Evolutionary conservation across 2,113 vertebrate species (phyloP).

Genomic region (Aptenodytes forsteri): DNA sequence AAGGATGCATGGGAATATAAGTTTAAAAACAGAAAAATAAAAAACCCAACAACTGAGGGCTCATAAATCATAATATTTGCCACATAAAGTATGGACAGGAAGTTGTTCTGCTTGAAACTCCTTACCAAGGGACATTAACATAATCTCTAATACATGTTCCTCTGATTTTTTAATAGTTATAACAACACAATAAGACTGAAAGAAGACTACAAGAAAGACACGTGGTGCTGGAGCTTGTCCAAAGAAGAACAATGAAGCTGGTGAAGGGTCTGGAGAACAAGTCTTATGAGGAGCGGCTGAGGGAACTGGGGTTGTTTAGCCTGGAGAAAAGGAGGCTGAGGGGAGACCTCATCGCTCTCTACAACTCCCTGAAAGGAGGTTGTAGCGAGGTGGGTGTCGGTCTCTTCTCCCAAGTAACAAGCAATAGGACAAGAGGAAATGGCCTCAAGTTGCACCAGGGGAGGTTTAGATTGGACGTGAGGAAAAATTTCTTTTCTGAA

Average conservation of each 20-base stretch:
- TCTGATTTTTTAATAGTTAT: not conserved
- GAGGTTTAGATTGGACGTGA: not conserved
- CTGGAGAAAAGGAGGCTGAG: not conserved
- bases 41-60: not conserved
- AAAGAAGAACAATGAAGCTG: not conserved
- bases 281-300: not conserved
- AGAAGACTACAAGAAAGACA: not conserved
- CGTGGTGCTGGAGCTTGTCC: not conserved
- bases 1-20: not conserved
- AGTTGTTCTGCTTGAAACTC: not conserved
- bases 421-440: rapidly evolving
- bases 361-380: not conserved
- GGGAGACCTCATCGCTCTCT: not conserved
- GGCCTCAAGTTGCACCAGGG: not conserved
- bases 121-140: not conserved
- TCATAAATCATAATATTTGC: not conserved
- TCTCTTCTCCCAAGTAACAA: not conserved
- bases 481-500: not conserved
- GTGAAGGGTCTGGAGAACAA: not conserved
- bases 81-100: not conserved
- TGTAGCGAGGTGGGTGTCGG: not conserved
- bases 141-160: not conserved
- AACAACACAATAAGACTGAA: not conserved
- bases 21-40: not conserved
- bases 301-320: not conserved